Percentiles rank a stretch among this genome's conserved stretches.
phyloP scores from a whole-genome alignment of 2,113 vertebrate species.

The Engraulis encrasicolus region DNA sequence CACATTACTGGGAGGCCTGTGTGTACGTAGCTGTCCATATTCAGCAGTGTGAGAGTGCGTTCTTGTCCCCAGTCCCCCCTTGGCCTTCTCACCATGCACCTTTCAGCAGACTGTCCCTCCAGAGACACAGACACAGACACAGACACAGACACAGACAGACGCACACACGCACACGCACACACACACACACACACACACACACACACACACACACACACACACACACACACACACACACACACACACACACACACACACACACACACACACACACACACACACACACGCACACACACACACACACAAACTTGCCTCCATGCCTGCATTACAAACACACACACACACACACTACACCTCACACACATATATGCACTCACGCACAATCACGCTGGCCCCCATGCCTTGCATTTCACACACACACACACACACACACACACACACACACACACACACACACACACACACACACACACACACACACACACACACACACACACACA shows the following conservation, averaged over 20 bases:
- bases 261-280: background rate
- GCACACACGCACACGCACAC: slow-evolving; percentile 23
- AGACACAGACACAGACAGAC: background rate
- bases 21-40: slow-evolving; percentile 1
- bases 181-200: background rate
- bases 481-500: background rate
- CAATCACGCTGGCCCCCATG: background rate
- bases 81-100: background rate
- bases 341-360: too few relatives aligned
- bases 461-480: slow-evolving; percentile 8
- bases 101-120: background rate
- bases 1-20: background rate
- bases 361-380: background rate
- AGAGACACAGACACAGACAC: slow-evolving; percentile 21
- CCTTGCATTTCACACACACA: slow-evolving; percentile 28
- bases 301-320: too few relatives aligned
- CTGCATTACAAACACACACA: slow-evolving; percentile 29
- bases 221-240: slow-evolving; percentile 25
- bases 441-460: slow-evolving; percentile 27
- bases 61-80: background rate
- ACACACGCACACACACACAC: too few relatives aligned
- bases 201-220: background rate
- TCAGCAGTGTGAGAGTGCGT: slow-evolving; percentile 16
- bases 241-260: background rate
- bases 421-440: background rate